Evolutionary conservation across 2,797 vertebrate genomes (phyloP).

Genomic region (Babyrousa celebensis): DNA sequence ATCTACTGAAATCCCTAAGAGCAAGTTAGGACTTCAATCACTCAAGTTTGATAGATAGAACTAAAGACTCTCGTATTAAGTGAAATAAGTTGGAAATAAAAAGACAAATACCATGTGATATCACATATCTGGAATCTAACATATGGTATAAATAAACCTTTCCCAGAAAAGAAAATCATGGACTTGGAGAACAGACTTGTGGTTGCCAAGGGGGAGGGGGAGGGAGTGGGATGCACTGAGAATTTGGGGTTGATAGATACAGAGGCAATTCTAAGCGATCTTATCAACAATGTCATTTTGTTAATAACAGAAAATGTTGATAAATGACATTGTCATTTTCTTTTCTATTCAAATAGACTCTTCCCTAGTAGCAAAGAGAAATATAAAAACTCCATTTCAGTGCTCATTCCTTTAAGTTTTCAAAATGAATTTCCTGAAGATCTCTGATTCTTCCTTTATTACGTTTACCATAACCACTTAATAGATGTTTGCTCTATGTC

Average conservation of each 20-base stretch:
- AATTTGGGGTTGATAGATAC: too few species aligned
- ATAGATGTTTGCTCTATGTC: neutral
- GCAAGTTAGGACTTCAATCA: neutral
- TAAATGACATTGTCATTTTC: neutral
- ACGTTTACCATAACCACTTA: conserved; percentile 36
- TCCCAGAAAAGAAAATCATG: too few species aligned
- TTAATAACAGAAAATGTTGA: too few species aligned
- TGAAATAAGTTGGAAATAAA: too few species aligned
- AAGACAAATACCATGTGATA: too few species aligned
- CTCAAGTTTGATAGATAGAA: neutral
- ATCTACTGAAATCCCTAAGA: neutral
- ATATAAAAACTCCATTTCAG: conserved; percentile 5
- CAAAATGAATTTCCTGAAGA: conserved; percentile 56
- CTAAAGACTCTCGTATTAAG: too few species aligned
- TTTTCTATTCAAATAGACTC: conserved; percentile 40
- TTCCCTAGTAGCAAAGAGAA: conserved; percentile 41
- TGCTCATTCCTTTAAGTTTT: conserved; percentile 45
- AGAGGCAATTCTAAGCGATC: neutral
- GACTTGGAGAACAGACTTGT: too few species aligned
- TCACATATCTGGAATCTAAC: too few species aligned
- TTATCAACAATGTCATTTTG: conserved; percentile 5
- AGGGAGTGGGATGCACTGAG: too few species aligned
- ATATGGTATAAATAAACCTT: too few species aligned
- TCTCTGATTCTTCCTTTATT: conserved; percentile 24
- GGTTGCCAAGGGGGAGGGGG: too few species aligned